phyloP scores from a whole-genome alignment of 2,888 invertebrate genomes.

The Epinotia demarniana region DNA sequence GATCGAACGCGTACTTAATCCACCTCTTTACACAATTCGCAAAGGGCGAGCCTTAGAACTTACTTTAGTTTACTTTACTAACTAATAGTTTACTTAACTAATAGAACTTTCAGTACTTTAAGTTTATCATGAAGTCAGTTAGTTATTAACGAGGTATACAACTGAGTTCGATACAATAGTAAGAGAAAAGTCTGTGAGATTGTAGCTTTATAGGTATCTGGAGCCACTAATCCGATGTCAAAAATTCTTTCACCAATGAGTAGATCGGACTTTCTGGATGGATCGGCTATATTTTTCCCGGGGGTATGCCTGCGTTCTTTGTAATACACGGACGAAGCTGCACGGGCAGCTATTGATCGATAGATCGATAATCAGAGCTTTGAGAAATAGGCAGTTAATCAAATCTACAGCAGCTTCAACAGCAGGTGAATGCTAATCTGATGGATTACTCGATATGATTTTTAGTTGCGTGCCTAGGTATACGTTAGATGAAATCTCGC shows the following conservation, averaged over 20 bases:
- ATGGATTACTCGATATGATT: conserved; percentile 30
- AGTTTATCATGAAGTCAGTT: background rate
- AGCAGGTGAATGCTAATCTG: conserved; percentile 40
- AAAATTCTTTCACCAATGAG: too few species aligned
- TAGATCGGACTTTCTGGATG: too few species aligned
- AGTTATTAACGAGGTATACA: background rate
- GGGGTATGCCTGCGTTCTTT: too few species aligned
- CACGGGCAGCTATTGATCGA: too few species aligned
- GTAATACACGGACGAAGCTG: too few species aligned
- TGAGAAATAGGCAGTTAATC: conserved; percentile 1
- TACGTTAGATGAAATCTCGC: conserved; percentile 35
- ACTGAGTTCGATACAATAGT: background rate
- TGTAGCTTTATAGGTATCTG: too few species aligned
- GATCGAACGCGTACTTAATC: background rate
- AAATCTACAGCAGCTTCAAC: conserved; percentile 14
- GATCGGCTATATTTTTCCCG: too few species aligned
- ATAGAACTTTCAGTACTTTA: background rate
- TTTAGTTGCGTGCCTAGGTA: conserved; percentile 42
- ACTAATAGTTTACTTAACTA: background rate
- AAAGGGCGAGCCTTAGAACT: too few species aligned
- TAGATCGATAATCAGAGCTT: background rate
- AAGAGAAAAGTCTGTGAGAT: too few species aligned
- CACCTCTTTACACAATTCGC: background rate
- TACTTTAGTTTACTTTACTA: too few species aligned
- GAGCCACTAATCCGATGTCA: too few species aligned